Conservation (phyloP, 2,113 vertebrate species). For the Sterrhoptilus dennistouni region DNA sequence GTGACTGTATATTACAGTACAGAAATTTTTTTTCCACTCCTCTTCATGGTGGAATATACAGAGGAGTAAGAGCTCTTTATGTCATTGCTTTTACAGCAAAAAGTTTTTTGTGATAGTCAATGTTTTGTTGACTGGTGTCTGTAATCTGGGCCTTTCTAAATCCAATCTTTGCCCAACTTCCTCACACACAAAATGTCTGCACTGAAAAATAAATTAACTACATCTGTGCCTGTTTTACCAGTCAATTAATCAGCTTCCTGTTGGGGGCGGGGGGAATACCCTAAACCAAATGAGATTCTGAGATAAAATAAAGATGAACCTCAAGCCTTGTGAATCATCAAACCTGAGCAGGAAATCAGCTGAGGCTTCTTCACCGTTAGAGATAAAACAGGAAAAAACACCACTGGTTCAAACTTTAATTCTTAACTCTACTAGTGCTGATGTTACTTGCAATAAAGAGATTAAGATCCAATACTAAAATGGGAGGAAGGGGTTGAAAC, state of each 20-base stretch:
- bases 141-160: neutral
- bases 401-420: neutral
- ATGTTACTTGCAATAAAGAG: neutral
- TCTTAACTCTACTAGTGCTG: neutral
- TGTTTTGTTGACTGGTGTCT: neutral
- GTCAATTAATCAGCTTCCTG: neutral
- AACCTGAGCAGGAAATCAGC: neutral
- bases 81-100: neutral
- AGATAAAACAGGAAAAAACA: neutral
- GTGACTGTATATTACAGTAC: neutral
- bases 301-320: neutral
- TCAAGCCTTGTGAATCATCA: neutral
- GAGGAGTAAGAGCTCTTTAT: neutral
- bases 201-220: neutral
- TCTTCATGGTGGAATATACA: neutral
- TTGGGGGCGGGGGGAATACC: neutral
- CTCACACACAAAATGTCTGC: neutral
- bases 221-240: neutral
- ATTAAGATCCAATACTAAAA: neutral
- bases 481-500: neutral
- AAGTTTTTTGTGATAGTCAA: neutral
- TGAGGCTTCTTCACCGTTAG: neutral
- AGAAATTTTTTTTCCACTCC: neutral
- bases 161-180: neutral
- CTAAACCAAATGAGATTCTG: neutral